Conservation (phyloP, 1,140 invertebrate species). For the Cotesia chilonis region DNA sequence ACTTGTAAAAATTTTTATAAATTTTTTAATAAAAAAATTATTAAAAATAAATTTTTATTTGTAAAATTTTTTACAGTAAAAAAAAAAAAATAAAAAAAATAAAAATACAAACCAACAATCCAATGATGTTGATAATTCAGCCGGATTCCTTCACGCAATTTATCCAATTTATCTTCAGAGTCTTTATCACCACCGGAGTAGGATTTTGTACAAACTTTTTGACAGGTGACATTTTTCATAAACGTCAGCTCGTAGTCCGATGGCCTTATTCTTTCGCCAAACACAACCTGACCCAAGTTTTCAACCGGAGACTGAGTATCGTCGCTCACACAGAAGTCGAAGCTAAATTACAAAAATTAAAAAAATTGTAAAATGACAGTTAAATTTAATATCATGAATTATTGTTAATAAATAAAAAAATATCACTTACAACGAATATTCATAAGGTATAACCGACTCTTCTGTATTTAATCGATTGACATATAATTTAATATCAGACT, state of each 20-base stretch:
- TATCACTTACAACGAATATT: slow-evolving; percentile 83
- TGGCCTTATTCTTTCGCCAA: slow-evolving; percentile 95
- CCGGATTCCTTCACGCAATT: slow-evolving; percentile 90
- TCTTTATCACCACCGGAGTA: slow-evolving; percentile 75
- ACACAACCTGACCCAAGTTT: slow-evolving; percentile 98
- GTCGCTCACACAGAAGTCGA: slow-evolving; percentile 88
- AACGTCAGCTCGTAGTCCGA: slow-evolving; percentile 86
- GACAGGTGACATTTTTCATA: slow-evolving; percentile 78
- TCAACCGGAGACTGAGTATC: slow-evolving; percentile 88
- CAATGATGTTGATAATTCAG: slow-evolving; percentile 99
- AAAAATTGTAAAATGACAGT: no score
- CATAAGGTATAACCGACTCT: slow-evolving; percentile 96
- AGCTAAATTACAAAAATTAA: slow-evolving; percentile 58
- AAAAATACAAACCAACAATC: slow-evolving; percentile 76
- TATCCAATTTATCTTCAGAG: slow-evolving; percentile 76
- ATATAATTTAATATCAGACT: slow-evolving; percentile 87
- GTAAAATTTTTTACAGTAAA: not conserved
- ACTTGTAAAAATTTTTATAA: no score
- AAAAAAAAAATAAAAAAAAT: not conserved
- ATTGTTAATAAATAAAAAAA: not conserved
- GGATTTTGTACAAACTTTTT: slow-evolving; percentile 74
- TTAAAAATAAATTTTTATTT: no score
- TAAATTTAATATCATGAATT: no score
- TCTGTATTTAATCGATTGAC: slow-evolving; percentile 97
- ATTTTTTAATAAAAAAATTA: no score